These are phyloP conservation scores for Operophtera brumata DNA, from an alignment of 2,888 invertebrate genomes.

Conservation along the genomic window DNA sequence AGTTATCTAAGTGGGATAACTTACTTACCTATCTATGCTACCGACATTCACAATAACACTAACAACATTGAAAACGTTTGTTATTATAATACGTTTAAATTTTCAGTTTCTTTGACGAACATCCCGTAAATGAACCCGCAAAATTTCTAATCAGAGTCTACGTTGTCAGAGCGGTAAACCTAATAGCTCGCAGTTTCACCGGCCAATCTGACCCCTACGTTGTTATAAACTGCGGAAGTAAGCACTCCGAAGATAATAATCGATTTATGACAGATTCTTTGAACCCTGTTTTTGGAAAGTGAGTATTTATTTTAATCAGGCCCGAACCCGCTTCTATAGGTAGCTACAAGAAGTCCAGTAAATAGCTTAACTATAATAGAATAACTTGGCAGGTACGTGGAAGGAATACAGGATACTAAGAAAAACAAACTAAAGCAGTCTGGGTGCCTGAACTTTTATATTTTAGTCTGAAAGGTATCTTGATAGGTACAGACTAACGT, in stretches of 20 bases:
- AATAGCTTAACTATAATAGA: no score
- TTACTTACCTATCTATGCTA: no score
- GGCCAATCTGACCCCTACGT: conserved; percentile 91
- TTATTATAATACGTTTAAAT: not conserved
- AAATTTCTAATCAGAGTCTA: conserved; percentile 88
- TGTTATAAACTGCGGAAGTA: conserved; percentile 84
- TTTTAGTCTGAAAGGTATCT: no score
- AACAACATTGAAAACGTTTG: no score
- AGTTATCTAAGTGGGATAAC: not conserved
- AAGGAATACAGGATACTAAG: no score
- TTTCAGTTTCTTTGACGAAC: conserved; percentile 78
- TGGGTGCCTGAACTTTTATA: no score
- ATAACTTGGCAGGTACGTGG: not conserved
- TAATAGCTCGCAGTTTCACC: conserved; percentile 82
- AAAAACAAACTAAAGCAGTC: no score
- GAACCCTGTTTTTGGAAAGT: conserved; percentile 92
- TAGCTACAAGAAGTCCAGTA: no score
- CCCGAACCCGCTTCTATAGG: no score
- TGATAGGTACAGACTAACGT: no score
- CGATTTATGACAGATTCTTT: conserved; percentile 86
- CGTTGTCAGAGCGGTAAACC: conserved; percentile 85
- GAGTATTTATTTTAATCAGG: conserved; percentile 29
- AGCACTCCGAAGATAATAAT: conserved; percentile 82
- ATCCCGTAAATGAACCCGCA: conserved; percentile 82
- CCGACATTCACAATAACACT: no score